These are phyloP conservation scores for Ptychadena robeensis DNA, from an alignment of 2,797 vertebrate genomes.

Conservation along the genomic window DNA sequence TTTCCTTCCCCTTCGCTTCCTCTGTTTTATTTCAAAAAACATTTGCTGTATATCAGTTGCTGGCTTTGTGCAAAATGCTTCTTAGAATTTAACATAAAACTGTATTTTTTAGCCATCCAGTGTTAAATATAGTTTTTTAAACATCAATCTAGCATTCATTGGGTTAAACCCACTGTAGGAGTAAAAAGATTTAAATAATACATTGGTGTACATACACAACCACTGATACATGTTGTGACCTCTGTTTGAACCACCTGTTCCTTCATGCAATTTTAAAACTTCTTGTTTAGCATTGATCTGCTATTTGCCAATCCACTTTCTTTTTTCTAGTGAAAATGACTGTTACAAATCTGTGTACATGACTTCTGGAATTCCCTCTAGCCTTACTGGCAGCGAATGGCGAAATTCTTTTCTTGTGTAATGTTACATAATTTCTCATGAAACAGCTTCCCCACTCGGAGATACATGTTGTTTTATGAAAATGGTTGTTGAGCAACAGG, in stretches of 20 bases:
- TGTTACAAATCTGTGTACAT: constrained; percentile 65
- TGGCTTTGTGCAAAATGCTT: neutral
- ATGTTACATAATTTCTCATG: constrained; percentile 48
- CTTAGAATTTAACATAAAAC: neutral
- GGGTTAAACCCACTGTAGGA: neutral
- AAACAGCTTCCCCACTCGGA: neutral
- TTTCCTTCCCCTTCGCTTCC: no score
- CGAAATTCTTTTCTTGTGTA: constrained; percentile 40
- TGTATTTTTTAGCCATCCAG: neutral
- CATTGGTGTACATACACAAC: neutral
- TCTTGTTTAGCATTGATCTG: constrained; percentile 35
- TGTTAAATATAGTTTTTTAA: neutral
- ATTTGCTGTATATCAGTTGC: no score
- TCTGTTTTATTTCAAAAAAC: no score
- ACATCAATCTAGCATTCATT: neutral
- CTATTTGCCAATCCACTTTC: constrained; percentile 21
- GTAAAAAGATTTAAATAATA: neutral
- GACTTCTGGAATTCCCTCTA: constrained; percentile 71
- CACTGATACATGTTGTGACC: constrained; percentile 11
- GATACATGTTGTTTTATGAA: constrained; percentile 2
- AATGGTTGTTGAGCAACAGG: neutral
- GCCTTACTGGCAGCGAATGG: constrained; percentile 71
- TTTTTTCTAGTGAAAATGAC: constrained; percentile 54
- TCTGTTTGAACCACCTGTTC: constrained; percentile 32
- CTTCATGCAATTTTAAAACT: constrained; percentile 39